Evolutionary conservation across 2,888 invertebrate species (phyloP).

Genomic region (Cybosia mesomella): DNA sequence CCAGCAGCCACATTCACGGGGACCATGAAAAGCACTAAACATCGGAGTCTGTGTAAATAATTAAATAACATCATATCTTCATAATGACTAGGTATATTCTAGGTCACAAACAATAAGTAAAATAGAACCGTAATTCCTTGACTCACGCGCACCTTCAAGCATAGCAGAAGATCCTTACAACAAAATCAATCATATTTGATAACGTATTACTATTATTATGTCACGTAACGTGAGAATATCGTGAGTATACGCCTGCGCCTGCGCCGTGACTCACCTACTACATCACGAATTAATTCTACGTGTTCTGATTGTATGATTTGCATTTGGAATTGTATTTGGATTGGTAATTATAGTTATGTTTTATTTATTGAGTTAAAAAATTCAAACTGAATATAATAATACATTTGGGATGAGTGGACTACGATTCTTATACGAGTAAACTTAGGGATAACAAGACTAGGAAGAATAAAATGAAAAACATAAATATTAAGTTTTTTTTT

Average conservation of each 20-base stretch:
- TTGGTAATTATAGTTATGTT: constrained; percentile 5
- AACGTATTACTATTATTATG: constrained; percentile 55
- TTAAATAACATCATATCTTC: not conserved
- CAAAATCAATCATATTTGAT: constrained; percentile 55
- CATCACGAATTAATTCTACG: constrained; percentile 50
- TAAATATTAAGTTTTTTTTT: too few relatives aligned
- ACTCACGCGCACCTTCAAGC: constrained; percentile 12
- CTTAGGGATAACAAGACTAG: too few relatives aligned
- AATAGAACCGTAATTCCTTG: not conserved
- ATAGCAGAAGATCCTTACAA: constrained; percentile 37
- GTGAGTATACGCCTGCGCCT: constrained; percentile 41
- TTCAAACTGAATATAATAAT: not conserved
- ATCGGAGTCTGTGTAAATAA: too few relatives aligned
- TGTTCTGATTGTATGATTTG: constrained; percentile 24
- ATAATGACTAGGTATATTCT: not conserved
- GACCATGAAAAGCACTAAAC: too few relatives aligned
- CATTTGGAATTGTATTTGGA: constrained; percentile 17
- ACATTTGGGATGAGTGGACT: not conserved
- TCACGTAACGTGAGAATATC: constrained; percentile 50
- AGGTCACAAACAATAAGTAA: constrained; percentile 11
- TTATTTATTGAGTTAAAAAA: not conserved
- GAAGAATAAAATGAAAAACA: too few relatives aligned
- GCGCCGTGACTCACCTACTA: constrained; percentile 44
- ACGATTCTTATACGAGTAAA: not conserved
- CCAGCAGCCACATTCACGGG: too few relatives aligned